Percentiles rank a stretch among this genome's conserved stretches.
Conservation (phyloP, 2,113 vertebrate genomes). For the Chinchilla lanigera region DNA sequence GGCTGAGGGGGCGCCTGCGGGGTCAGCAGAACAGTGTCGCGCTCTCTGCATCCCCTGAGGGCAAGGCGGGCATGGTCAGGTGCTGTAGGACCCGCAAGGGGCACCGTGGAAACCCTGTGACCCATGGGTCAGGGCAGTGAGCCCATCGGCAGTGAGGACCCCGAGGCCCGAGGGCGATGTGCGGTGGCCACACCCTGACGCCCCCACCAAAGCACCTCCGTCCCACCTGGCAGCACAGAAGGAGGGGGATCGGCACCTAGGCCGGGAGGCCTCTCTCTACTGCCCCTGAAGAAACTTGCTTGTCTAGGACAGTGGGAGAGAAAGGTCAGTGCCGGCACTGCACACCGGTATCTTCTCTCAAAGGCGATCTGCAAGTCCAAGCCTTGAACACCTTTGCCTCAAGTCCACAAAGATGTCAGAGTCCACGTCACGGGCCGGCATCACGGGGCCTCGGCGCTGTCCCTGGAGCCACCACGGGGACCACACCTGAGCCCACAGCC, state of each 20-base stretch:
- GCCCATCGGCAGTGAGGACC: not conserved
- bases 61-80: not conserved
- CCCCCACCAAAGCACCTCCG: not conserved
- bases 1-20: too few relatives aligned
- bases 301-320: not conserved
- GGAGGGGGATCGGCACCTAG: too few relatives aligned
- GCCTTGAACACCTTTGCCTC: not conserved
- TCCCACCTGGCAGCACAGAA: not conserved
- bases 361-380: not conserved
- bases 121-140: not conserved
- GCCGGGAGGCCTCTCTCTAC: not conserved
- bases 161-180: not conserved
- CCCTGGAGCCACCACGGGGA: not conserved
- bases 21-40: not conserved
- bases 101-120: not conserved
- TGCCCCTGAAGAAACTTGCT: not conserved
- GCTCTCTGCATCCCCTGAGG: not conserved
- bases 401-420: not conserved
- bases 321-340: not conserved
- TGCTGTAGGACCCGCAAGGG: not conserved
- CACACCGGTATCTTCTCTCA: not conserved
- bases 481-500: not conserved
- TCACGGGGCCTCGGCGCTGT: too few relatives aligned
- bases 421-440: too few relatives aligned
- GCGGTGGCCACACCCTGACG: not conserved